Evolutionary conservation across 1,140 invertebrate species (phyloP), one percentile per base, ranked within the genome.

Genomic region (Brachionus paranguensis): DNA sequence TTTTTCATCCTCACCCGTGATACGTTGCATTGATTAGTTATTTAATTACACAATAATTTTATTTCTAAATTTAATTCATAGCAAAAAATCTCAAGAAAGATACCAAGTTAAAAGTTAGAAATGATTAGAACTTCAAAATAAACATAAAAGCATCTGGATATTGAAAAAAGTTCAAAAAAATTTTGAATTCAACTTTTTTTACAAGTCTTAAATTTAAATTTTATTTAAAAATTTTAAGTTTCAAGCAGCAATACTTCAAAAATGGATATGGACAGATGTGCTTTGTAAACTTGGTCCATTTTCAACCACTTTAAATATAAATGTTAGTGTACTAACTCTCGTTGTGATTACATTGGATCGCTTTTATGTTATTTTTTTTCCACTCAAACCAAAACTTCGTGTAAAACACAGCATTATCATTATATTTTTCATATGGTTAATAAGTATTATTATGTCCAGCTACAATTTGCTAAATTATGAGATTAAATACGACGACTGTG

Each of bases 281-380:
- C 93, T 95, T 93, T 95, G 94, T 87, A 90, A 93, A 0, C 93
- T 94, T 86, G 94, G 93, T 86, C 94, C 94, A 0, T 94, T 94
- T 87, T 92, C 95, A 1, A 93, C 94, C 88, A 88, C 89, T 60
- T 87, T 94, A 1, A 93, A 92, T 84, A 93, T 95, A 1, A 94
- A 93, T 86, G 93, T 95, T n/a, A 94, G 93, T 64, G 92, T 95
- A 10, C 94, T 95, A 86, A 95, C 94, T 0, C 88, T 95, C 17
- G 94, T 93, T 7, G 93, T 94, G 79, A 94, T 94, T 53, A 93
- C 93, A 1, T 91, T 94, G 47, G 93, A 94, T 89, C 90, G 93
- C 12, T 93, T 94, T 85, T 87, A 87, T 84, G 94, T 94, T 0
- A 94, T 95, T 83, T 92, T 95, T 7, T 92, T 94, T 88, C 94